Conservation (phyloP, 2,113 vertebrate species). For the Solea solea region DNA sequence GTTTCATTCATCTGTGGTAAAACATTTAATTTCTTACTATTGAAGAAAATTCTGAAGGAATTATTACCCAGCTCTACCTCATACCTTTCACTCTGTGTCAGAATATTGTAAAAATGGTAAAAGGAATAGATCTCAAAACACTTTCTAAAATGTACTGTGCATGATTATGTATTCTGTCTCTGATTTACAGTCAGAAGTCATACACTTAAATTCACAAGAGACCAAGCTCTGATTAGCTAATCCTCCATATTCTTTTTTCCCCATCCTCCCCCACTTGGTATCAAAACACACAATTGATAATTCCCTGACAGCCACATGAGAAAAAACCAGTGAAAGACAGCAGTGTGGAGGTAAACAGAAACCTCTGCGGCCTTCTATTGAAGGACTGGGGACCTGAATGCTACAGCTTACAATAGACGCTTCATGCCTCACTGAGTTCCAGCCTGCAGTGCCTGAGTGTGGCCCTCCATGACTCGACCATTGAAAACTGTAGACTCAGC, state of each 20-base stretch:
- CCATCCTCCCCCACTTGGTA: conserved; percentile 36
- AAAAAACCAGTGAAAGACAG: conserved; percentile 43
- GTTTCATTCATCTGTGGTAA: no score
- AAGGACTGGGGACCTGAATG: conserved; percentile 56
- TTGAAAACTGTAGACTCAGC: conserved; percentile 75
- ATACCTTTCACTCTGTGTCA: neutral
- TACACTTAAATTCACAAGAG: neutral
- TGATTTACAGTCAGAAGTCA: neutral
- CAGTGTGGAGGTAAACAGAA: conserved; percentile 64
- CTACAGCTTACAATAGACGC: conserved; percentile 61
- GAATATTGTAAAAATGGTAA: no score
- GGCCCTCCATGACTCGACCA: conserved; percentile 56
- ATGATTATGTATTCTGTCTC: conserved; percentile 21
- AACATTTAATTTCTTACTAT: no score
- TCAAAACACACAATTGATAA: conserved; percentile 40
- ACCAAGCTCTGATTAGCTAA: conserved; percentile 9
- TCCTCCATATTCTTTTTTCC: conserved; percentile 13
- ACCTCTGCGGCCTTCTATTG: conserved; percentile 65
- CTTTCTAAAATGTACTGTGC: neutral
- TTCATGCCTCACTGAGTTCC: conserved; percentile 72
- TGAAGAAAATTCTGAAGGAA: no score
- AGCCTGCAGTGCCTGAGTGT: conserved; percentile 53
- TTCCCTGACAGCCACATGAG: conserved; percentile 38
- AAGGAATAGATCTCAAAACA: neutral
- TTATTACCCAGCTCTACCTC: no score